Evolutionary conservation across 2,113 vertebrate genomes (phyloP), one percentile per base, ranked within the genome.

Genomic region (Campylorhamphus procurvoides): DNA sequence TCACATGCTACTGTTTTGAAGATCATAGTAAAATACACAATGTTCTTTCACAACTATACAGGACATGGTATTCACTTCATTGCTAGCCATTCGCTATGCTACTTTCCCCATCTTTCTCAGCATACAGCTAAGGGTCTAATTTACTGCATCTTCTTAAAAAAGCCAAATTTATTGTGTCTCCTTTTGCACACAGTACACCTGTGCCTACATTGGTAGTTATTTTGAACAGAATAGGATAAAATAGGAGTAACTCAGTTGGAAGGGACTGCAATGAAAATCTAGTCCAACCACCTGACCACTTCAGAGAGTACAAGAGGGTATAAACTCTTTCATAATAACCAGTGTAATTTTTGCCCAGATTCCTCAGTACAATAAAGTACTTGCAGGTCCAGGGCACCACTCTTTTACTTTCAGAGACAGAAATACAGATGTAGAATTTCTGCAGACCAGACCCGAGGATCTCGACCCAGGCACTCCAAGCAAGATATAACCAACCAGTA

Each of bases 401-500:
- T 37, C 23, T 69, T 78, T n/a, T 18, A n/a, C 29, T 37, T 62
- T 75, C 56, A 79, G 87, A 85, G 47, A 39, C 40, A 56, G 19
- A 15, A 71, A 62, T 1, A 4, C 12, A 66, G 29, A 33, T 9
- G 19, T 19, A 82, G 75, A 60, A 56, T 47, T 88, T 81, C 69
- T 78, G 23, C 55, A 88, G n/a, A 37, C 5, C 40, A 60, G 44
- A 77, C 10, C 31, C 39, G 18, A 27, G 7, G 11, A 46, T 50
- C 33, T 42, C n/a, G 50, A 73, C 19, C 13, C 6, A 4, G 60
- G 25, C 35, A 60, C 71, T 74, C 33, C 28, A 58, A 83, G 44
- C 6, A 3, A 84, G 9, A 15, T 31, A 18, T 37, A 66, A n/a
- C 31, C 40, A 42, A 35, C 0, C 0, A 76, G 44, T 50, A 56